A percentile compares a stretch with the other conserved stretches of the same genome.
phyloP scores from a whole-genome alignment of 2,888 invertebrate species.

The Caenorhabditis uteleia region DNA sequence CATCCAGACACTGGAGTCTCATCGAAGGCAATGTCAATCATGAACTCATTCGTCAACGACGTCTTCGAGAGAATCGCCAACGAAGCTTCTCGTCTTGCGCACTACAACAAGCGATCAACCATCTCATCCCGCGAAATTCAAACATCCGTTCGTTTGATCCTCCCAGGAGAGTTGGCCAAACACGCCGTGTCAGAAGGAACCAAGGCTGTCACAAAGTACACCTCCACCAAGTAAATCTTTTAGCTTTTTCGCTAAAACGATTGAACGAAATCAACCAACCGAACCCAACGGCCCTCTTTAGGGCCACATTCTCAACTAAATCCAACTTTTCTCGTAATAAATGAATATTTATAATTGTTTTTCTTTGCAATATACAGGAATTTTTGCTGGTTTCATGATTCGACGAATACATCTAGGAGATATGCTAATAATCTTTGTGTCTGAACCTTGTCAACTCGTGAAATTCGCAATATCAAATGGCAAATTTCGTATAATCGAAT shows the following conservation, averaged over 20 bases:
- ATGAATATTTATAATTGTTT: no score
- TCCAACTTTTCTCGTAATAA: no score
- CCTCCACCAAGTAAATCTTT: slow-evolving; percentile 17
- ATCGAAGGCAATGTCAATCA: slow-evolving; percentile 78
- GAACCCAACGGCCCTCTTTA: slow-evolving; percentile 64
- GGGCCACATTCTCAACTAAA: no score
- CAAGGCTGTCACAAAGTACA: slow-evolving; percentile 20
- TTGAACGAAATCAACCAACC: no score
- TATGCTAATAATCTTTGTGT: no score
- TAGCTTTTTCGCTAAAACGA: no score
- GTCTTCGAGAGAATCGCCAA: slow-evolving; percentile 79
- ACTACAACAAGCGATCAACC: slow-evolving; percentile 74
- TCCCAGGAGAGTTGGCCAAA: slow-evolving; percentile 16
- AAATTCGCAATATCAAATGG: no score
- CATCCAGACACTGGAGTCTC: slow-evolving; percentile 78
- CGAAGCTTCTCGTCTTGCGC: slow-evolving; percentile 74
- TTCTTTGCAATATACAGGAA: no score
- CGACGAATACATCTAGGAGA: no score
- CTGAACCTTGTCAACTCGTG: no score
- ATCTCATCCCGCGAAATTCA: slow-evolving; percentile 74
- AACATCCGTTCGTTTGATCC: slow-evolving; percentile 57
- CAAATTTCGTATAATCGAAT: no score
- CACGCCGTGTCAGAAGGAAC: slow-evolving; percentile 16
- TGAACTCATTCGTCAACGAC: slow-evolving; percentile 81
- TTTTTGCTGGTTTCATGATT: no score